Conservation (phyloP, 37 sponge, comb jelly and placozoan genomes). For the Axinella damicornis region DNA sequence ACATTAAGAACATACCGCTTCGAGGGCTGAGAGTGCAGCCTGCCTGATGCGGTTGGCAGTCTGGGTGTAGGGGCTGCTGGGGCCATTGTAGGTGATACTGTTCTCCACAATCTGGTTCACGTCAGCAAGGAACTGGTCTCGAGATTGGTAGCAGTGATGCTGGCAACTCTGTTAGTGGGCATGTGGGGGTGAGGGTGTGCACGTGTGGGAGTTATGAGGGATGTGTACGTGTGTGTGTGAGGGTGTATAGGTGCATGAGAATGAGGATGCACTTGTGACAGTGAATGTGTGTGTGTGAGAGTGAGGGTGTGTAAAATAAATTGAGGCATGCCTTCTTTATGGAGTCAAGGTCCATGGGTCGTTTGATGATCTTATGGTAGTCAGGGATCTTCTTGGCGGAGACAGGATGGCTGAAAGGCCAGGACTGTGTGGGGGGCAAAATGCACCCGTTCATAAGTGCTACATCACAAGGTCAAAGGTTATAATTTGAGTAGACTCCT, state of each 20-base stretch:
- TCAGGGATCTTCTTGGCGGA: slow-evolving; percentile 91
- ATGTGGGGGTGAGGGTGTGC: neutral
- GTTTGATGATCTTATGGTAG: slow-evolving; percentile 85
- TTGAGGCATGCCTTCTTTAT: slow-evolving; percentile 76
- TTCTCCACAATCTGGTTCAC: slow-evolving; percentile 91
- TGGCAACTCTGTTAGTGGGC: slow-evolving; percentile 56
- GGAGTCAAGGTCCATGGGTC: slow-evolving; percentile 92
- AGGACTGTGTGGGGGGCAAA: slow-evolving; percentile 54
- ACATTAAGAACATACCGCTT: slow-evolving; percentile 55
- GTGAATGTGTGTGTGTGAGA: neutral
- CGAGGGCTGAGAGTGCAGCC: slow-evolving; percentile 35
- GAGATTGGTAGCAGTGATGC: slow-evolving; percentile 49
- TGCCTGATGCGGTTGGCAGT: slow-evolving; percentile 64
- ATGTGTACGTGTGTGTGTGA: neutral
- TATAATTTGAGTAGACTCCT: too few relatives aligned
- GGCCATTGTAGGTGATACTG: slow-evolving; percentile 94
- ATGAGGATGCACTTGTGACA: neutral
- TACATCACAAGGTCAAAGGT: too few relatives aligned
- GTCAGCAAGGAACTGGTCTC: slow-evolving; percentile 85
- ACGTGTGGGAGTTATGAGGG: too few relatives aligned
- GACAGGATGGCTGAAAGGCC: slow-evolving; percentile 90
- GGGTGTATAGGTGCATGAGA: neutral
- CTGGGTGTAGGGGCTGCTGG: slow-evolving; percentile 60
- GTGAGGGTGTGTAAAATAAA: neutral
- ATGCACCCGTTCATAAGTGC: too few relatives aligned